Conservation (phyloP, 30 jellyfish, hydroid and myxozoan species). For the Cassiopea xamachana region DNA sequence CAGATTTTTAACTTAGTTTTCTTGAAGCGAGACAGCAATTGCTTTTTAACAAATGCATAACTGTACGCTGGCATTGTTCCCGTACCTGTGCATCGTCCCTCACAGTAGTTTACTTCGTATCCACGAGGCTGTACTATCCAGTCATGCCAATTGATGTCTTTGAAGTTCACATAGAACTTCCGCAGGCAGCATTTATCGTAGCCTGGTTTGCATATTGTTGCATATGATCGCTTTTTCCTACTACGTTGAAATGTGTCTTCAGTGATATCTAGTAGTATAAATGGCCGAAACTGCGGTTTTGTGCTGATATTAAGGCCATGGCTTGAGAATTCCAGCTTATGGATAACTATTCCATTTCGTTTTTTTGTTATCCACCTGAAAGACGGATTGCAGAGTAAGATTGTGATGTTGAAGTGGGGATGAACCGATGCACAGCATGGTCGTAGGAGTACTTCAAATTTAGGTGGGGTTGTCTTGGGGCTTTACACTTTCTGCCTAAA, state of each 20-base stretch:
- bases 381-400: not conserved
- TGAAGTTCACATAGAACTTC: slow-evolving; percentile 41
- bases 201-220: slow-evolving; percentile 45
- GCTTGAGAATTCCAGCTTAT: slow-evolving; percentile 12
- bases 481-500: too few relatives aligned
- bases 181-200: slow-evolving; percentile 61
- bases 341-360: slow-evolving; percentile 1
- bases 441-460: too few relatives aligned
- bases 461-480: too few relatives aligned
- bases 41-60: slow-evolving; percentile 42
- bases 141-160: slow-evolving; percentile 64
- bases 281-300: slow-evolving; percentile 58
- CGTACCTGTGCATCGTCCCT: slow-evolving; percentile 57
- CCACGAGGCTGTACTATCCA: slow-evolving; percentile 69
- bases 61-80: slow-evolving; percentile 30
- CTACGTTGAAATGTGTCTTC: slow-evolving; percentile 14
- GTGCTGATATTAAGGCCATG: slow-evolving; percentile 45
- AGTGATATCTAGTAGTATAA: slow-evolving; percentile 27
- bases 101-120: slow-evolving; percentile 68
- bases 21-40: not conserved
- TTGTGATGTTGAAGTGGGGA: not conserved
- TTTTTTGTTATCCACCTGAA: slow-evolving; percentile 22
- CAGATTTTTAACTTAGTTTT: slow-evolving; percentile 18
- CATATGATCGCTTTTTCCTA: slow-evolving; percentile 31
- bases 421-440: too few relatives aligned